Evolutionary conservation across 1,140 invertebrate species (phyloP).

Genomic region (Bombus affinis): DNA sequence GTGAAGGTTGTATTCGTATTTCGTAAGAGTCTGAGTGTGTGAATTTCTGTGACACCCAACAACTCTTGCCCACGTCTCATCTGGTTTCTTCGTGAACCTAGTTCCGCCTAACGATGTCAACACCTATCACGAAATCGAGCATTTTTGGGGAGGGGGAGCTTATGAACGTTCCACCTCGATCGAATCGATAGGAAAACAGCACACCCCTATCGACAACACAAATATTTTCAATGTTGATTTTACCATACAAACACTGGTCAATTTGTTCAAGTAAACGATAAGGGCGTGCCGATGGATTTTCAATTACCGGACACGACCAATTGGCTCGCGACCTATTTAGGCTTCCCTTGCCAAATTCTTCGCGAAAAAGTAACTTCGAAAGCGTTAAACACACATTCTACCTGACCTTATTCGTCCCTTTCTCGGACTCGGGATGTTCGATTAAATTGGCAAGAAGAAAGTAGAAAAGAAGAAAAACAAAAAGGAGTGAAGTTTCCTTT

Average conservation of each 20-base stretch:
- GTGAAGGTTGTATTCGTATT: slow-evolving; percentile 34
- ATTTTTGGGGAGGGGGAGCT: not conserved
- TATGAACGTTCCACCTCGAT: not conserved
- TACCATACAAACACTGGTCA: not conserved
- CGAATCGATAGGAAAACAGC: not conserved
- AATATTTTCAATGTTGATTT: slow-evolving; percentile 22
- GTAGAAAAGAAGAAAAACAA: not conserved
- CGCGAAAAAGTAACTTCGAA: not conserved
- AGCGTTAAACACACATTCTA: not conserved
- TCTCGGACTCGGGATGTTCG: not conserved
- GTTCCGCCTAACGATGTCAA: not conserved
- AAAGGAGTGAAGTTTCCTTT: not conserved
- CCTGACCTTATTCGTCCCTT: not conserved
- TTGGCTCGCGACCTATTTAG: not conserved
- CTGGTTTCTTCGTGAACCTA: slow-evolving; percentile 10
- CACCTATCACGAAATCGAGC: not conserved
- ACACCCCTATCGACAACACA: not conserved
- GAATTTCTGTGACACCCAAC: slow-evolving; percentile 87
- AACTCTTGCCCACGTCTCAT: slow-evolving; percentile 74
- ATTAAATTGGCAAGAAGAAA: not conserved
- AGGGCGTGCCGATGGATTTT: slow-evolving; percentile 6
- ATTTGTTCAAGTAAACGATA: not conserved
- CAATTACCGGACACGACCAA: slow-evolving; percentile 12
- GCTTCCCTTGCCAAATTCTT: not conserved
- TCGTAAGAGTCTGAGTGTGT: slow-evolving; percentile 52